Evolutionary conservation across 35 echinoderm and acorn worm genomes (phyloP), one percentile per base, ranked within the genome.

Genomic region (Apostichopus japonicus): DNA sequence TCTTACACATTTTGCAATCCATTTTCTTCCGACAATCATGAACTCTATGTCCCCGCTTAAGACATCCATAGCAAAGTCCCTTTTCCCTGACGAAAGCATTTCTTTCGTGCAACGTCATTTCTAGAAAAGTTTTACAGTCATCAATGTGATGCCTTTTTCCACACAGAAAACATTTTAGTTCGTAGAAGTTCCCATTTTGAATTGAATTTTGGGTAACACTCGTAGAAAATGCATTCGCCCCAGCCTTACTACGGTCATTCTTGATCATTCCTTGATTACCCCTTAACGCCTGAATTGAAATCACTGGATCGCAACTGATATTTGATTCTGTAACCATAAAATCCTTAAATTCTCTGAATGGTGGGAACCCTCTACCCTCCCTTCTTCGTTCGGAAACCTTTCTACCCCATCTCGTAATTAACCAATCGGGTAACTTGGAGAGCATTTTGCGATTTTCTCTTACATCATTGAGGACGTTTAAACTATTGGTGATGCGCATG

Each of bases 401-500:
- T 5, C 96, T 86, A 5, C 79, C 76, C 94, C 94, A 98, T 59
- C 94, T 87, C 0, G 21, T 44, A 24, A 98, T 78, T 15, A 98
- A 22, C 96, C 94, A 98, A 59, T 98, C 94, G 15, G 96, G 96
- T 77, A 98, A 82, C 70, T 98, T 95, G 0, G 80, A 70, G 2
- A 95, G 4, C 82, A 98, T 33, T 62, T 98, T 98, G 23, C 90
- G 27, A 70, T 95, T 98, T 80, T 97, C 94, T 54, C 91, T 86
- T 17, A 82, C 88, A 79, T 98, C 96, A 88, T 97, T 81, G 0
- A 97, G 57, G 53, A 93, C 61, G n/a, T 93, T n/a, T n/a, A n/a
- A n/a, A n/a, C n/a, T n/a, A n/a, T n/a, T n/a, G n/a, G n/a, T n/a
- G n/a, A n/a, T n/a, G n/a, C n/a, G n/a, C n/a, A n/a, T n/a, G n/a